Base-by-base conservation (phyloP, 2,113 vertebrate genomes). In the Marmota monax region DNA sequence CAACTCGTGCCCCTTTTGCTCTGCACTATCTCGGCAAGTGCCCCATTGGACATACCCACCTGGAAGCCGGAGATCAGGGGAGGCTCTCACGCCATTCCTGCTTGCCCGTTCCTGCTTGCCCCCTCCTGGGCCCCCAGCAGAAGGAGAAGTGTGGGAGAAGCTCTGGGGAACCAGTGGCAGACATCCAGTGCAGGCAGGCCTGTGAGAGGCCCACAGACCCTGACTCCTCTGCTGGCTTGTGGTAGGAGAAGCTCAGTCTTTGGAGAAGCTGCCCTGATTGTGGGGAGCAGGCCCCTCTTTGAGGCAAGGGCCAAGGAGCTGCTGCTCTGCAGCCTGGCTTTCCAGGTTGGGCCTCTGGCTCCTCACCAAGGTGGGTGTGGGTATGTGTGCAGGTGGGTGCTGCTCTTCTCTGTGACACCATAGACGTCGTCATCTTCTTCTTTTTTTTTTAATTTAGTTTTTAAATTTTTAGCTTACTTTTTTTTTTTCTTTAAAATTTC, bases 181-280 rank as follows among this genome's bases (percentile, higher is more conserved):
- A 65, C 4, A 0, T 17, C 53, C 77, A 29, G 69, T 16, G 2
- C 25, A 4, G 80, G 37, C 32, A 48, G 13, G 0, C 2, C 82
- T 56, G 16, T 1, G 13, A 0, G 20, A 23, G 22, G 79, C 0
- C 0, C 0, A 39, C 25, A 25, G 18, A 32, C 61, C 16, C 27
- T 16, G 23, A 25, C 16, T 13, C 32, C 34, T 78, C 20, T 9
- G 23, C 73, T 4, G 16, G n/a, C 67, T 39, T 67, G 56, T 69
- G n/a, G 37, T 9, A 7, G 82, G 67, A 53, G 70, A 20, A 37
- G 69, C 42, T 78, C 53, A 6, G n/a, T 58, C 69, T 65, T 2
- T 6, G 48, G 32, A 61, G 12, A 22, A 23, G 22, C n/a, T 45
- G 72, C 51, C 32, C 51, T 51, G 37, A 65, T 48, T 1, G 27